A percentile compares a stretch with the other conserved stretches of the same genome.
These are phyloP conservation scores for Solea solea DNA, from an alignment of 2,113 vertebrate genomes.

Conservation along the genomic window DNA sequence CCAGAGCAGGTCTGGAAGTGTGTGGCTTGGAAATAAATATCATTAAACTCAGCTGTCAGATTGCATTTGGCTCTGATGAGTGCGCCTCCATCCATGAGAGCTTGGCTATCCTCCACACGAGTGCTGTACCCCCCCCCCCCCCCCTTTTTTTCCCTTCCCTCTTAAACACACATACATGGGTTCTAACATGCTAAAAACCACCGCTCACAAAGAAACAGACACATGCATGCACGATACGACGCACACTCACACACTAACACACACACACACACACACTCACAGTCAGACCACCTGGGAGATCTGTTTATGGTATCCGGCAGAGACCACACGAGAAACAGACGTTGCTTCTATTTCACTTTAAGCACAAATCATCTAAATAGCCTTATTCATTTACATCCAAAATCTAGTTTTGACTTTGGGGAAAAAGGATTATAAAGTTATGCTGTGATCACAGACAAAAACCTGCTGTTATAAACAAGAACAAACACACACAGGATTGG, in stretches of 20 bases:
- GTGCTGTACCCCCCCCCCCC: conserved; percentile 37
- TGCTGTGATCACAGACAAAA: conserved; percentile 31
- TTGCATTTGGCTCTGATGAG: conserved; percentile 57
- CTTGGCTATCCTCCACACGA: conserved; percentile 63
- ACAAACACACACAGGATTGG: conserved; percentile 8
- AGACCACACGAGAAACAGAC: conserved; percentile 62
- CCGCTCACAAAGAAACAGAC: conserved; percentile 28
- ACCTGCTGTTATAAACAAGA: conserved; percentile 33
- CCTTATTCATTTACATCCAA: conserved; percentile 49
- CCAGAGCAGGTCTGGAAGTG: conserved; percentile 64
- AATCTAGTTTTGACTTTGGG: conserved; percentile 32
- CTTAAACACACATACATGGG: conserved; percentile 34
- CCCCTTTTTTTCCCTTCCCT: conserved; percentile 3
- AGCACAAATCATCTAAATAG: conserved; percentile 43
- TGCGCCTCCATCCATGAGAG: conserved; percentile 38
- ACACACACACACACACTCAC: conserved; percentile 30
- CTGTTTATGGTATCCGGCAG: conserved; percentile 82
- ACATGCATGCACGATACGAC: background rate
- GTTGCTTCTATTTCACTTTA: conserved; percentile 56
- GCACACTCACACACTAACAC: conserved; percentile 20
- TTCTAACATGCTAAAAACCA: conserved; percentile 20
- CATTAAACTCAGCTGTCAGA: conserved; percentile 64
- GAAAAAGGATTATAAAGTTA: conserved; percentile 16
- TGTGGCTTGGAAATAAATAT: conserved; percentile 70
- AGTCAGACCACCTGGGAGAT: conserved; percentile 85